Evolutionary conservation across 2,113 vertebrate species (phyloP).

Genomic region (Verasper variegatus): DNA sequence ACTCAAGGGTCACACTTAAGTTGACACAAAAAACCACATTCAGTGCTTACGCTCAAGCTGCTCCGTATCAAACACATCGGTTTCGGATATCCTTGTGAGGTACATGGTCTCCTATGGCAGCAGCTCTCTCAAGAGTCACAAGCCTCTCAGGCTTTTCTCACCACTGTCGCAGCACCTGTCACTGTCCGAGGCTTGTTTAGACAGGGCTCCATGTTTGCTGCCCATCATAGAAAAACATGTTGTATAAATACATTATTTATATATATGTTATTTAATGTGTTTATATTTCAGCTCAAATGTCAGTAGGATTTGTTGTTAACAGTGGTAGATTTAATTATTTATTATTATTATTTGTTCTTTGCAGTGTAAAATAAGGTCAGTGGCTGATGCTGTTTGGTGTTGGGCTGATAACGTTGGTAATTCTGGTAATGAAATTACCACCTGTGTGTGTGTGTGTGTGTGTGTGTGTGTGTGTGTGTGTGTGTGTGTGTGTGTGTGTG

Average conservation of each 20-base stretch:
- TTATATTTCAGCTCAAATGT: constrained; percentile 26
- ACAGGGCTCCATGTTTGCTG: constrained; percentile 1
- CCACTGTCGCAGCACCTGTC: constrained; percentile 37
- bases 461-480: not conserved
- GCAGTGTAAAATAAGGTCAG: constrained; percentile 14
- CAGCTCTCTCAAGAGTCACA: constrained; percentile 12
- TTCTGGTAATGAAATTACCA: constrained; percentile 51
- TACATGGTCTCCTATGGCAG: constrained; percentile 8
- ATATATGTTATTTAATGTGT: constrained; percentile 21
- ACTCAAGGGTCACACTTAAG: not conserved
- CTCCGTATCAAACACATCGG: constrained; percentile 32
- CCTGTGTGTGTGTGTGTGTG: not conserved
- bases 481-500: not conserved
- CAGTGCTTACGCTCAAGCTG: not conserved
- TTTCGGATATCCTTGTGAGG: constrained; percentile 13
- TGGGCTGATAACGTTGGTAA: not conserved
- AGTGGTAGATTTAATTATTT: too few species aligned
- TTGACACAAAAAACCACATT: not conserved
- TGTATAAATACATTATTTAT: constrained; percentile 18
- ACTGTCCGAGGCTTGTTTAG: constrained; percentile 13
- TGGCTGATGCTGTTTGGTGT: constrained; percentile 32
- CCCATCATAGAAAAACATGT: constrained; percentile 19
- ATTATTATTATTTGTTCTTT: not conserved
- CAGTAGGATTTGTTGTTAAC: constrained; percentile 19
- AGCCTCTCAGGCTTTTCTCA: constrained; percentile 20